These are phyloP conservation scores for Spodoptera littoralis DNA, from an alignment of 2,888 invertebrate species.

Conservation along the genomic window DNA sequence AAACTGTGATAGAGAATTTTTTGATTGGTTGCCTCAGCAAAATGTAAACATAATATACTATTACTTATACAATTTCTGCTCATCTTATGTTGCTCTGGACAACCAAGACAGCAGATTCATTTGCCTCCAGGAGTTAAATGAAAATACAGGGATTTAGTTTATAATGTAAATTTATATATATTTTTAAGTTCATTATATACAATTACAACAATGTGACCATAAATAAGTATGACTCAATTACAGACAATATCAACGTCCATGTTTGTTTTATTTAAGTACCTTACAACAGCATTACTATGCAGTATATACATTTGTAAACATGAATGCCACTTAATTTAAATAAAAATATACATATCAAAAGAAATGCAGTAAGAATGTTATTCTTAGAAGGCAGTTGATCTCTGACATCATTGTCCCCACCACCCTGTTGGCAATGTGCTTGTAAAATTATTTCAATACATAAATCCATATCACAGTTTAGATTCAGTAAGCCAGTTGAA, in stretches of 20 bases:
- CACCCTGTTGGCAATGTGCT: slow-evolving; percentile 29
- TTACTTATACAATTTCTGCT: slow-evolving; percentile 57
- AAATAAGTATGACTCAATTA: slow-evolving; percentile 78
- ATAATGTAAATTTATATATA: slow-evolving; percentile 85
- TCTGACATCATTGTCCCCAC: slow-evolving; percentile 12
- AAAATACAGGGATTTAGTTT: slow-evolving; percentile 89
- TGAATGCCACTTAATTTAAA: slow-evolving; percentile 28
- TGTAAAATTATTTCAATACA: slow-evolving; percentile 11
- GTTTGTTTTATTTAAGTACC: slow-evolving; percentile 56
- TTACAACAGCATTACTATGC: slow-evolving; percentile 1
- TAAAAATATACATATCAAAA: slow-evolving; percentile 16
- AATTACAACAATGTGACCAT: slow-evolving; percentile 78
- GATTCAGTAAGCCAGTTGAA: slow-evolving; percentile 98
- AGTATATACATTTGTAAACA: slow-evolving; percentile 11
- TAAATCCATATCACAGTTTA: slow-evolving; percentile 90
- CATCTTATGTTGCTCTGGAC: slow-evolving; percentile 80
- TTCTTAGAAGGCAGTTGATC: slow-evolving; percentile 33
- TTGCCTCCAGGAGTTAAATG: slow-evolving; percentile 84
- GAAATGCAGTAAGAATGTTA: slow-evolving; percentile 37
- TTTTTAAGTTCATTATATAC: slow-evolving; percentile 85
- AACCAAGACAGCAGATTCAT: slow-evolving; percentile 80
- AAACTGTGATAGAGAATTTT: slow-evolving; percentile 93
- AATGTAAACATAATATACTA: slow-evolving; percentile 71
- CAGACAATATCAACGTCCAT: slow-evolving; percentile 80
- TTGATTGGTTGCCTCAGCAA: slow-evolving; percentile 89